Conservation (phyloP, 2,888 invertebrate genomes). For the Atethmia centrago region DNA sequence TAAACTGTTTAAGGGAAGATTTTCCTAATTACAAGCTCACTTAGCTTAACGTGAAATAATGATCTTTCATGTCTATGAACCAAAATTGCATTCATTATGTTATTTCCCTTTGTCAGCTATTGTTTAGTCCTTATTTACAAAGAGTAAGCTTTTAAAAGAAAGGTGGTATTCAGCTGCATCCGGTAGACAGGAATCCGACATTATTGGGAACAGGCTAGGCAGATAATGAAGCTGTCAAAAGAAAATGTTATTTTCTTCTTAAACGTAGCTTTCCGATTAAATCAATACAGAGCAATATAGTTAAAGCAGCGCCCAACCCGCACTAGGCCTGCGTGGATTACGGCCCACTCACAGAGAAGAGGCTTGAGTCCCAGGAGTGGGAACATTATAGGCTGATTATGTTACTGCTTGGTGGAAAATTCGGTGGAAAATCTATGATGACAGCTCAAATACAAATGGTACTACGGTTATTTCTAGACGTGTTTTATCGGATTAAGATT, state of each 20-base stretch:
- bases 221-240: too few relatives aligned
- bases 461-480: slow-evolving; percentile 28
- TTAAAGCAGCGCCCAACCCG: slow-evolving; percentile 18
- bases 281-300: background rate
- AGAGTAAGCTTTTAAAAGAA: background rate
- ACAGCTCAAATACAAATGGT: slow-evolving; percentile 44
- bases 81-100: slow-evolving; percentile 16
- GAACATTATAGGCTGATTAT: too few relatives aligned
- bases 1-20: slow-evolving; percentile 17
- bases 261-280: slow-evolving; percentile 4
- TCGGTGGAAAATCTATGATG: slow-evolving; percentile 28
- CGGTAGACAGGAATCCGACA: too few relatives aligned
- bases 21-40: slow-evolving; percentile 30
- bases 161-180: too few relatives aligned
- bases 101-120: slow-evolving; percentile 1
- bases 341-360: too few relatives aligned
- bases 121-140: background rate
- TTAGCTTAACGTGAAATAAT: slow-evolving; percentile 30
- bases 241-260: background rate
- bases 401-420: slow-evolving; percentile 24
- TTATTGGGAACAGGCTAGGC: too few relatives aligned
- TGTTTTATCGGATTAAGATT: slow-evolving; percentile 26
- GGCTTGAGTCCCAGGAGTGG: too few relatives aligned
- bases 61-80: slow-evolving; percentile 17
- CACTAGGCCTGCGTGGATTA: too few relatives aligned